phyloP scores from a whole-genome alignment of 53 echinoderm and acorn worm genomes.

The Luidia sarsii region DNA sequence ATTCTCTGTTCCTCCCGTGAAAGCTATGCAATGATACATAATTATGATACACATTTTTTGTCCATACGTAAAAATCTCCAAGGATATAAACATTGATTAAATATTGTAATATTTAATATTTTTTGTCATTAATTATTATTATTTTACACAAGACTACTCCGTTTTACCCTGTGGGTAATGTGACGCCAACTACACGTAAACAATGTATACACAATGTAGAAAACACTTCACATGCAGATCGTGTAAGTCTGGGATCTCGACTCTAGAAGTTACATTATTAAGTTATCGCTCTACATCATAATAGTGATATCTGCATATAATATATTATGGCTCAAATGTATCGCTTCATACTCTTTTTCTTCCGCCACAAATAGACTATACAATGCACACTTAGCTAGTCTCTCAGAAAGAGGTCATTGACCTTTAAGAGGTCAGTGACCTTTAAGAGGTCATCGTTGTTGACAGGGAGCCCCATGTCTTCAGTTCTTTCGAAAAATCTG shows the following conservation, averaged over 20 bases:
- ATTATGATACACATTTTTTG: too few relatives aligned
- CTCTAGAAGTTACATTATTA: neutral
- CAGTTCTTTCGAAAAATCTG: too few relatives aligned
- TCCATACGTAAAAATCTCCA: neutral
- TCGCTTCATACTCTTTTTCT: constrained; percentile 37
- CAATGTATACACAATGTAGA: constrained; percentile 4
- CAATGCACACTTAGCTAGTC: too few relatives aligned
- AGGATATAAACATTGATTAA: neutral
- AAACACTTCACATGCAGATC: constrained; percentile 29
- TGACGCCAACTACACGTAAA: constrained; percentile 26
- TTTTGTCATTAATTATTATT: too few relatives aligned
- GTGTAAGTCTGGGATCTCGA: neutral
- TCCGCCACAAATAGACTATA: constrained; percentile 30
- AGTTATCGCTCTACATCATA: constrained; percentile 19
- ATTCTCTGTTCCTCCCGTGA: too few relatives aligned
- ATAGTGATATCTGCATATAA: constrained; percentile 24
- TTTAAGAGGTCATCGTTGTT: too few relatives aligned
- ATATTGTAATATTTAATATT: neutral
- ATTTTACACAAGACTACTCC: neutral
- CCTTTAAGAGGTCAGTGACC: too few relatives aligned
- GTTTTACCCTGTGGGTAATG: constrained; percentile 11
- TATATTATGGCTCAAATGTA: constrained; percentile 39
- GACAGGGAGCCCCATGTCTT: too few relatives aligned
- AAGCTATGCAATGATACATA: too few relatives aligned
- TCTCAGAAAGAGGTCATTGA: too few relatives aligned